Conservation (phyloP, 2,797 vertebrate genomes). For the Triplophysa yarkandensis region DNA sequence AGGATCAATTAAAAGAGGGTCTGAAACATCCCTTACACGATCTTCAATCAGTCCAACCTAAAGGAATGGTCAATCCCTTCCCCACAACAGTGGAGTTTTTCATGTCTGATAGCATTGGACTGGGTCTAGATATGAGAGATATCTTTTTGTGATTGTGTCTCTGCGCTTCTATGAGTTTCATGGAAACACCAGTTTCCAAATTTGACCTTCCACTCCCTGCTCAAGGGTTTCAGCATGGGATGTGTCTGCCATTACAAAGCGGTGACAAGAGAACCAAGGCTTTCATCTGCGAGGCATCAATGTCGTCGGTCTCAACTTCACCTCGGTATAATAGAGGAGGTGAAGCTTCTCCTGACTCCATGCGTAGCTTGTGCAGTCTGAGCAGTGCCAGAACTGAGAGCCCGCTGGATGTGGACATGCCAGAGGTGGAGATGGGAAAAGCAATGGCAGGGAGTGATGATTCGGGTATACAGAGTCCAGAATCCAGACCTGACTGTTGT, state of each 20-base stretch:
- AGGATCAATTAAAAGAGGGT: conserved; percentile 2
- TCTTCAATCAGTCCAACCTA: background rate
- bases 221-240: conserved; percentile 61
- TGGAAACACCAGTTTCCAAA: conserved; percentile 59
- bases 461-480: conserved; percentile 54
- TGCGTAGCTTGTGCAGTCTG: conserved; percentile 64
- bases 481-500: conserved; percentile 34
- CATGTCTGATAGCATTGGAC: background rate
- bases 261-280: conserved; percentile 78
- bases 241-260: conserved; percentile 69
- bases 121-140: conserved; percentile 10
- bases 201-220: conserved; percentile 54
- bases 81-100: conserved; percentile 8
- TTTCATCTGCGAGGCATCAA: conserved; percentile 58
- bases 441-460: conserved; percentile 32
- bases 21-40: background rate
- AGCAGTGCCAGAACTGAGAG: conserved; percentile 55
- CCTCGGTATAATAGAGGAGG: conserved; percentile 62
- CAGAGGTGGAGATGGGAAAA: conserved; percentile 62
- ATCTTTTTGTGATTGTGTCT: background rate
- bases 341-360: conserved; percentile 61
- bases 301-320: conserved; percentile 61
- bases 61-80: conserved; percentile 12
- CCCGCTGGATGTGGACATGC: conserved; percentile 68
- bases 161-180: background rate